Base-by-base conservation (phyloP, 2,797 vertebrate genomes). In the Tinamus major region DNA sequence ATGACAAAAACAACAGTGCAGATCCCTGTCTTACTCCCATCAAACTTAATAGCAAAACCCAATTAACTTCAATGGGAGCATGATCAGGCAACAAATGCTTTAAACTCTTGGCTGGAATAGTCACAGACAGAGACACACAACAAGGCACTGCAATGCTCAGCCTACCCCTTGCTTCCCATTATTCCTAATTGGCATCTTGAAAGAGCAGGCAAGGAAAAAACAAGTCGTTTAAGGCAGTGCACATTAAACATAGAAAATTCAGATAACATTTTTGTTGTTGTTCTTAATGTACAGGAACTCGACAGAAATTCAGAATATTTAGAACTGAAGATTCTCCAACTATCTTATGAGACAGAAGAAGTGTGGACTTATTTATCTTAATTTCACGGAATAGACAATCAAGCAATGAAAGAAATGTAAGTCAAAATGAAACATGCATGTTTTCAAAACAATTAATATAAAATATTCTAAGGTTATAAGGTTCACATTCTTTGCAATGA, bases 101-200 rank as follows among this genome's bases (percentile, higher is more conserved):
- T 87, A 86, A 96, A 97, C 94, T 96, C 94, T 91, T 95, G 97
- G 97, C 96, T 97, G 96, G 95, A 98, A 96, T 97, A 97, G 97
- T 97, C 98, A 97, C 96, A 97, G 96, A 98, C 95, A 97, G 96
- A 97, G 97, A 97, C 97, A 96, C 97, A 97, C 94, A 97, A 97
- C 95, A 94, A 97, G 80, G 96, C 97, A 98, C 96, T 95, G 94
- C 96, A 96, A 97, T 84, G 92, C 97, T 96, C 97, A 97, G 98
- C 98, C 98, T 98, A 98, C 98, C 97, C 98, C 97, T 98, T 98
- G 98, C 96, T 98, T 98, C 94, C 98, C 98, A 97, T 98, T 98
- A 97, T 98, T 98, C 98, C 98, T 99, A 98, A 98, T 96, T 97
- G 98, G 98, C 96, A 97, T 98, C 98, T 99, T 99, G 97, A 97